Evolutionary conservation across 2,113 vertebrate genomes (phyloP).

Genomic region (Oreotrochilus melanogaster): DNA sequence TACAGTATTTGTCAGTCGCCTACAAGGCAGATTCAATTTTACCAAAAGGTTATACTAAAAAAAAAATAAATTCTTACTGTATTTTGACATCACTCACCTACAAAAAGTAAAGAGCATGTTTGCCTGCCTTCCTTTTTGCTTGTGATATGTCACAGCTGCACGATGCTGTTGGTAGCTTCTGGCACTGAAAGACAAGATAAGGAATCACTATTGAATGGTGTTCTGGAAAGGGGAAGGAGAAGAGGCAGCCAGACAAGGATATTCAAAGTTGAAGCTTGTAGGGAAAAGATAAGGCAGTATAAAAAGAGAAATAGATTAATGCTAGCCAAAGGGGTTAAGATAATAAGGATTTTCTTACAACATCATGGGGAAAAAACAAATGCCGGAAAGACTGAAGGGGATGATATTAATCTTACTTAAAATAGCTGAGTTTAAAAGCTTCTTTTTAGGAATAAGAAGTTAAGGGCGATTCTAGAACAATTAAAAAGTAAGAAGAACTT

Average conservation of each 20-base stretch:
- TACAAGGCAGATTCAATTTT: neutral
- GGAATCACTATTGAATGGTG: conserved; percentile 26
- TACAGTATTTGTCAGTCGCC: too few relatives aligned
- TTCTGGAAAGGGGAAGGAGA: conserved; percentile 26
- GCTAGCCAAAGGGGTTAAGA: conserved; percentile 60
- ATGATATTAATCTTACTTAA: conserved; percentile 47
- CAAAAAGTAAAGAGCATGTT: neutral
- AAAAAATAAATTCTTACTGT: neutral
- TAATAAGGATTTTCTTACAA: conserved; percentile 58
- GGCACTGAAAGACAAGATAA: conserved; percentile 62
- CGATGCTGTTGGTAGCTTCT: conserved; percentile 38
- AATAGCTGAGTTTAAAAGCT: conserved; percentile 7
- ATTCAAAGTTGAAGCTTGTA: conserved; percentile 45
- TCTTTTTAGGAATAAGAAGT: conserved; percentile 20
- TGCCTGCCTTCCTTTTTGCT: neutral
- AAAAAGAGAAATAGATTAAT: conserved; percentile 59
- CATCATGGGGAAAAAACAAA: conserved; percentile 34
- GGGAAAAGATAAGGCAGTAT: conserved; percentile 52
- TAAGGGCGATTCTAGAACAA: neutral
- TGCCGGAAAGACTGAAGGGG: neutral
- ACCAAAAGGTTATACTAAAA: neutral
- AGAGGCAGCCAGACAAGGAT: conserved; percentile 49
- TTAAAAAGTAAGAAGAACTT: neutral
- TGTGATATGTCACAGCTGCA: conserved; percentile 28
- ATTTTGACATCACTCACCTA: neutral